Evolutionary conservation across 2,113 vertebrate species (phyloP).

Genomic region (Guaruba guarouba): DNA sequence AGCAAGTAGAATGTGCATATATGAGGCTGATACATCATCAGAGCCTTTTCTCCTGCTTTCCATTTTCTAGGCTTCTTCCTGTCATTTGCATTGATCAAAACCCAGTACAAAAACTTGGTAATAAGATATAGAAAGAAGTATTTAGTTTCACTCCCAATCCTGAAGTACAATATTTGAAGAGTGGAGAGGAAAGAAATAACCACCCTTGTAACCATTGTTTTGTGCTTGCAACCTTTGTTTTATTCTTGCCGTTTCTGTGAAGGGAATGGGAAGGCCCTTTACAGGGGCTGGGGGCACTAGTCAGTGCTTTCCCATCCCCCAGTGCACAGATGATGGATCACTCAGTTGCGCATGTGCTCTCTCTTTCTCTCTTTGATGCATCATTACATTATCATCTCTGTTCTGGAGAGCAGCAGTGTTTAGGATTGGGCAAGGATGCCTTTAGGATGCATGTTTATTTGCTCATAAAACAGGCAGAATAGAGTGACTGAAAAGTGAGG

Average conservation of each 20-base stretch:
- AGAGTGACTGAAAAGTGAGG: not conserved
- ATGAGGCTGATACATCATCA: not conserved
- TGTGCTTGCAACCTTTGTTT: not conserved
- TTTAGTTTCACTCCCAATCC: not conserved
- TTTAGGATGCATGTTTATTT: slow-evolving; percentile 1
- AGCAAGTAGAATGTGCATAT: not conserved
- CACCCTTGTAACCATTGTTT: not conserved
- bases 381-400: not conserved
- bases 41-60: not conserved
- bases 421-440: slow-evolving; percentile 8
- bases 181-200: not conserved
- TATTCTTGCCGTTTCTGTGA: not conserved
- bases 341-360: not conserved
- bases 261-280: not conserved
- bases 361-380: not conserved
- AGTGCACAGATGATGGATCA: not conserved
- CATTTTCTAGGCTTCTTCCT: not conserved
- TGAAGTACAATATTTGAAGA: not conserved
- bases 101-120: not conserved
- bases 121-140: not conserved
- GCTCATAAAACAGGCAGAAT: not conserved
- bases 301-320: not conserved
- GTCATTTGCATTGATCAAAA: not conserved
- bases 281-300: not conserved
- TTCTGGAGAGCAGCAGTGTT: not conserved